Evolutionary conservation across 1,140 invertebrate species (phyloP).

Genomic region (Magallana gigas): DNA sequence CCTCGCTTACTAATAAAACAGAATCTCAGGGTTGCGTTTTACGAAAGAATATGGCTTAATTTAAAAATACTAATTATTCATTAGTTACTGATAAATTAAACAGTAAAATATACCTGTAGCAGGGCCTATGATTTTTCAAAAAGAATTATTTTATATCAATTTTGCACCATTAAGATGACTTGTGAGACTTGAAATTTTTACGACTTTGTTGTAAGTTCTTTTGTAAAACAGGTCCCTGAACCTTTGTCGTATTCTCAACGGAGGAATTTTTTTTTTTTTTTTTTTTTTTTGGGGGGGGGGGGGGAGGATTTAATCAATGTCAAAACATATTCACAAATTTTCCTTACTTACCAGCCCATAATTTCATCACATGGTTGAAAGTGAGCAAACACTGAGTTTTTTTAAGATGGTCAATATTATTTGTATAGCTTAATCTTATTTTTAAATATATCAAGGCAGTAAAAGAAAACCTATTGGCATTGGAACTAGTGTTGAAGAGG

Average conservation of each 20-base stretch:
- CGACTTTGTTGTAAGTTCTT: too few species aligned
- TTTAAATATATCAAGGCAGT: not conserved
- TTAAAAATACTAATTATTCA: not conserved
- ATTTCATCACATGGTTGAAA: constrained; percentile 6
- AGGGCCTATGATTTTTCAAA: not conserved
- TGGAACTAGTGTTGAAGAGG: not conserved
- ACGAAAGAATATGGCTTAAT: not conserved
- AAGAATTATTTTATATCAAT: not conserved
- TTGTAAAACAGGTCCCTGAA: not conserved
- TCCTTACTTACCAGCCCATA: not conserved
- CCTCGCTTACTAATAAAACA: not conserved
- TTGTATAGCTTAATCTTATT: not conserved
- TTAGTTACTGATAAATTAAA: not conserved
- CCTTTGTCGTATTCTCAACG: not conserved
- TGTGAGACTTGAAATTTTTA: too few species aligned
- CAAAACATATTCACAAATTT: not conserved
- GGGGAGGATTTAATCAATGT: not conserved
- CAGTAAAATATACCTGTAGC: not conserved
- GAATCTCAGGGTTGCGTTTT: not conserved
- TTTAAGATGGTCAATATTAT: not conserved
- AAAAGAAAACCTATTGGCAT: not conserved
- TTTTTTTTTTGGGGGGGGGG: too few species aligned
- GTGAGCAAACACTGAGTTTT: not conserved
- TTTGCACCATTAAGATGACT: not conserved
- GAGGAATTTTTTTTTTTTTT: not conserved